Evolutionary conservation across 2,888 invertebrate species (phyloP).

Genomic region (Eustalomyia histrio): DNA sequence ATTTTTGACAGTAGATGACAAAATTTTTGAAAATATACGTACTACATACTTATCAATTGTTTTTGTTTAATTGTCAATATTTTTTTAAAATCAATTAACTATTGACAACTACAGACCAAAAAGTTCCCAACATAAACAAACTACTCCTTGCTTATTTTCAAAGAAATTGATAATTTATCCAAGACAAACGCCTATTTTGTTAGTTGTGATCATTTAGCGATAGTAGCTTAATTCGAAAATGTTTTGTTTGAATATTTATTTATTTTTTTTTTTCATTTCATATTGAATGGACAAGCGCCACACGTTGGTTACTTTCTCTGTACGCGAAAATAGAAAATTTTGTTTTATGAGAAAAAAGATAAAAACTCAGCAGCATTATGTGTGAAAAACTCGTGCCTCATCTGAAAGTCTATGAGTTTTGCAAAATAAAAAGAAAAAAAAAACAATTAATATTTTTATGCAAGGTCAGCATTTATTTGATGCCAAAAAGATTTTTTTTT

Average conservation of each 20-base stretch:
- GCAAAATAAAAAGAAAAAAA: not conserved
- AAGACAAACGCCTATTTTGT: not conserved
- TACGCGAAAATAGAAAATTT: not conserved
- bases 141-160: not conserved
- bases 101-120: not conserved
- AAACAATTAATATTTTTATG: slow-evolving; percentile 59
- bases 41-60: no score
- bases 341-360: not conserved
- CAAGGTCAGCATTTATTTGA: slow-evolving; percentile 57
- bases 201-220: not conserved
- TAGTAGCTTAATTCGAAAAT: not conserved
- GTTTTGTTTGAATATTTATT: not conserved
- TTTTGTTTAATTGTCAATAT: no score
- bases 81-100: no score
- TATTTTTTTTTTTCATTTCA: not conserved
- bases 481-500: slow-evolving; percentile 31
- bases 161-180: not conserved
- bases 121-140: not conserved
- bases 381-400: not conserved
- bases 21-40: no score
- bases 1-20: not conserved
- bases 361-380: not conserved
- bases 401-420: slow-evolving; percentile 21
- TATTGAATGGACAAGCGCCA: not conserved
- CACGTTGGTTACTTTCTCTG: slow-evolving; percentile 1